Percentiles rank a stretch among this genome's conserved stretches.
These are phyloP conservation scores for Notothenia coriiceps DNA, from an alignment of 2,113 vertebrate genomes.

Conservation along the genomic window DNA sequence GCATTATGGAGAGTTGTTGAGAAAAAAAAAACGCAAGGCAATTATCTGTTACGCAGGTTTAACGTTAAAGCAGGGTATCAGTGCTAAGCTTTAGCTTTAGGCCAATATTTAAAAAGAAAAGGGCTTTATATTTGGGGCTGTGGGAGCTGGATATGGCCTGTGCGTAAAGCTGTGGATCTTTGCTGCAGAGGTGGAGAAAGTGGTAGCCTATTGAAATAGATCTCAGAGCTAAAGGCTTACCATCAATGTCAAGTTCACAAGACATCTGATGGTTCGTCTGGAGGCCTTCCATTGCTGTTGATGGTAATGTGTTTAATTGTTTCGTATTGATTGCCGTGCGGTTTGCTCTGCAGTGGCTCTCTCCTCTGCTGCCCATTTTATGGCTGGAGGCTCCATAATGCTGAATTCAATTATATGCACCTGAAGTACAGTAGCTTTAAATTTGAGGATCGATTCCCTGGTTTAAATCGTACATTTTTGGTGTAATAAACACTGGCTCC, in stretches of 20 bases:
- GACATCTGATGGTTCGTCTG: slow-evolving; percentile 75
- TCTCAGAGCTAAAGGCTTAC: slow-evolving; percentile 71
- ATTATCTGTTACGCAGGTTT: slow-evolving; percentile 78
- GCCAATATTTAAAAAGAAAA: slow-evolving; percentile 78
- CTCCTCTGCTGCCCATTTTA: slow-evolving; percentile 68
- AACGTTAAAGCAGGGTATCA: slow-evolving; percentile 76
- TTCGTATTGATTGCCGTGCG: slow-evolving; percentile 83
- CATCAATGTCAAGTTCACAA: slow-evolving; percentile 82
- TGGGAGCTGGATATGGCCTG: slow-evolving; percentile 67
- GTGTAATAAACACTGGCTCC: slow-evolving; percentile 62
- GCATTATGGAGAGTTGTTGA: slow-evolving; percentile 54
- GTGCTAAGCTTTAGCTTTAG: slow-evolving; percentile 76
- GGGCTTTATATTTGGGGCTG: slow-evolving; percentile 71
- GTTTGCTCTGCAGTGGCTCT: slow-evolving; percentile 70
- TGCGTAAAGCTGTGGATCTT: slow-evolving; percentile 72
- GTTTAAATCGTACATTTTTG: slow-evolving; percentile 75
- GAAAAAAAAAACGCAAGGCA: slow-evolving; percentile 60
- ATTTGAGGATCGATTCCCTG: slow-evolving; percentile 74
- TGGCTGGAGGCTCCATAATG: slow-evolving; percentile 79
- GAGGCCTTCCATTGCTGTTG: slow-evolving; percentile 75
- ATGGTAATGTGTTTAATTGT: slow-evolving; percentile 87
- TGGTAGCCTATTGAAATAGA: slow-evolving; percentile 72
- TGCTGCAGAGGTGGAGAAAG: slow-evolving; percentile 79
- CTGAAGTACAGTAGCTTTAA: slow-evolving; percentile 80
- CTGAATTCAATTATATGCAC: slow-evolving; percentile 83